phyloP scores from a whole-genome alignment of 2,888 invertebrate genomes.

The Chloroclysta siterata region DNA sequence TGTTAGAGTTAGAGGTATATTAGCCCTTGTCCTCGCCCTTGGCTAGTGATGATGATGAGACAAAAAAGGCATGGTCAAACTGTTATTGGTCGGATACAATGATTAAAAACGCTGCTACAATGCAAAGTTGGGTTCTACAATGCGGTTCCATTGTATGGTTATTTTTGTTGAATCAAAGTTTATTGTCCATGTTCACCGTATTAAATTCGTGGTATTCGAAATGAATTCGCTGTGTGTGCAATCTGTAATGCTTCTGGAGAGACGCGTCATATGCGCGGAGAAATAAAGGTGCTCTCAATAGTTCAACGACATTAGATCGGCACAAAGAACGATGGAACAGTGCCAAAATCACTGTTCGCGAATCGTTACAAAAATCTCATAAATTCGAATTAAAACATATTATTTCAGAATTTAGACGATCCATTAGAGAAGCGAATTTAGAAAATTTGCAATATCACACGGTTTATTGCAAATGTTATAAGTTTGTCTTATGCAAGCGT shows the following conservation, averaged over 20 bases:
- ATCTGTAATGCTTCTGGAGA: constrained; percentile 7
- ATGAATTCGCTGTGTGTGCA: constrained; percentile 11
- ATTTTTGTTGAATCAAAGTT: not conserved
- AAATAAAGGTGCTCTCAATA: constrained; percentile 47
- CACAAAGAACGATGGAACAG: constrained; percentile 67
- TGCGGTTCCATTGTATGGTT: not conserved
- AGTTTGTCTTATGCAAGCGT: no score
- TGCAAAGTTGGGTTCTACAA: no score
- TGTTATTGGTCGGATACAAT: no score
- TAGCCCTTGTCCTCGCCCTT: no score
- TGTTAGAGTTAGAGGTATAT: no score
- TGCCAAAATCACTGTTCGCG: constrained; percentile 67
- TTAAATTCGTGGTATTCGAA: constrained; percentile 8
- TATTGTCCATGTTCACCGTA: not conserved
- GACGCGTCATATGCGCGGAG: constrained; percentile 25
- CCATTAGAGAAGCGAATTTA: constrained; percentile 5
- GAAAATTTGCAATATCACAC: not conserved
- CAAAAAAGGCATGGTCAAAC: no score
- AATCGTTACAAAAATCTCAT: constrained; percentile 56
- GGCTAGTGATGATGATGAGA: no score
- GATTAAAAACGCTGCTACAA: no score
- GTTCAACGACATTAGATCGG: constrained; percentile 72
- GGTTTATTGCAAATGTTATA: no score
- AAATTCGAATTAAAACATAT: constrained; percentile 32
- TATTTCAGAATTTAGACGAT: constrained; percentile 21